Percentiles rank a stretch among this genome's conserved stretches.
These are phyloP conservation scores for Diglossa brunneiventris DNA, from an alignment of 2,113 vertebrate species.

Conservation along the genomic window DNA sequence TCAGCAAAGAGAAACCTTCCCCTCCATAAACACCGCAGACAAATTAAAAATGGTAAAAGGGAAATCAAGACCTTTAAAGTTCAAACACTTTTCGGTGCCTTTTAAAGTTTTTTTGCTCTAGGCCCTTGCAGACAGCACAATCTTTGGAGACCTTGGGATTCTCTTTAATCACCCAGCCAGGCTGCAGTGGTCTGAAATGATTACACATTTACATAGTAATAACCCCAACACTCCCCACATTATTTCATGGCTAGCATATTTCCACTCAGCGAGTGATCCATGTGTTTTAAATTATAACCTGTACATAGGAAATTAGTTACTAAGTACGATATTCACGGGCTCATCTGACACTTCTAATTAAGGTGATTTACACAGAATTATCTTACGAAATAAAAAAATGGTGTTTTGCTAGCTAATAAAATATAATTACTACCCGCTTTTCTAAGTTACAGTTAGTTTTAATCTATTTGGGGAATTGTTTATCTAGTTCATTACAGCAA, in stretches of 20 bases:
- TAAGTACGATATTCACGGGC: constrained; percentile 80
- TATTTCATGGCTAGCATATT: constrained; percentile 74
- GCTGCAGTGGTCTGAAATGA: constrained; percentile 72
- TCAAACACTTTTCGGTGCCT: constrained; percentile 72
- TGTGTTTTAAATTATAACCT: constrained; percentile 85
- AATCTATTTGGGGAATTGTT: constrained; percentile 87
- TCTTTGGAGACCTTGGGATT: constrained; percentile 73
- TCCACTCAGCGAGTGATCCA: constrained; percentile 76
- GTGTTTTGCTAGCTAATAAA: constrained; percentile 82
- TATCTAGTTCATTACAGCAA: constrained; percentile 81
- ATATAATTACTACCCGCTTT: constrained; percentile 80
- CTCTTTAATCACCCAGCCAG: constrained; percentile 74
- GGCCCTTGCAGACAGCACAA: constrained; percentile 70
- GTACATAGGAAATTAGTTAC: constrained; percentile 83
- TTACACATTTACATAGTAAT: constrained; percentile 79
- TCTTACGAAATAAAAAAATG: constrained; percentile 84
- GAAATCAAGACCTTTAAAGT: constrained; percentile 75
- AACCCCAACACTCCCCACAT: constrained; percentile 69
- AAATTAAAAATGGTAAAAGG: constrained; percentile 73
- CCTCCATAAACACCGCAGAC: constrained; percentile 61
- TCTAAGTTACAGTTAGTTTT: constrained; percentile 85
- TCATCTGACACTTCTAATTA: constrained; percentile 86
- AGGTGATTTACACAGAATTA: constrained; percentile 87
- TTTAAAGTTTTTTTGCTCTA: constrained; percentile 72
- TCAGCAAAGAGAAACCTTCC: constrained; percentile 58